A percentile compares a stretch with the other conserved stretches of the same genome.
Evolutionary conservation across 1,140 invertebrate genomes (phyloP).

Genomic region (Aphelenchoides fujianensis): DNA sequence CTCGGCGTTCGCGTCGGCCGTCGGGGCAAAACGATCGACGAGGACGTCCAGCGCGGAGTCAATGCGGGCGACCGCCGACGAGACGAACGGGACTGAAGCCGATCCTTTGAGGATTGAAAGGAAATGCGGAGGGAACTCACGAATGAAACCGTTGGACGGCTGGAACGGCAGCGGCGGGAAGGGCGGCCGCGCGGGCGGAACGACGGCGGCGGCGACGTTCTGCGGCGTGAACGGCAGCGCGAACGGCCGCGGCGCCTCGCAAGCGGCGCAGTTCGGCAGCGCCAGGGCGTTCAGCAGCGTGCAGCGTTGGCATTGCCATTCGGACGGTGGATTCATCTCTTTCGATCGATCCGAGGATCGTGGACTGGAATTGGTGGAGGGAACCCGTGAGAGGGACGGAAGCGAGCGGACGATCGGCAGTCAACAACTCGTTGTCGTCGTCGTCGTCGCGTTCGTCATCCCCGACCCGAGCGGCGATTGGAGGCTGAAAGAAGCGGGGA

Average conservation of each 20-base stretch:
- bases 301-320: slow-evolving; percentile 28
- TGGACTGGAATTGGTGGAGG: no score
- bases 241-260: slow-evolving; percentile 21
- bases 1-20: background rate
- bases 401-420: no score
- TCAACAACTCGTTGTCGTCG: no score
- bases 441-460: no score
- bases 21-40: background rate
- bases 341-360: no score
- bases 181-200: slow-evolving; percentile 5
- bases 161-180: background rate
- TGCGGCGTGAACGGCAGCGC: no score
- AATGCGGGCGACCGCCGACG: slow-evolving; percentile 12
- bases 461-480: no score
- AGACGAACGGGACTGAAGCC: background rate
- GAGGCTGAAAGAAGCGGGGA: no score
- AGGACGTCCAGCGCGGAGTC: slow-evolving; percentile 37
- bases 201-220: no score
- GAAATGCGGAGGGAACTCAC: slow-evolving; percentile 20
- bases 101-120: no score
- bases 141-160: slow-evolving; percentile 20
- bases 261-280: slow-evolving; percentile 10
- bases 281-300: slow-evolving; percentile 31
- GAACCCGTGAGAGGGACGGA: no score
- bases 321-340: no score